These are phyloP conservation scores for Alethe diademata DNA, from an alignment of 2,113 vertebrate genomes.

Conservation along the genomic window DNA sequence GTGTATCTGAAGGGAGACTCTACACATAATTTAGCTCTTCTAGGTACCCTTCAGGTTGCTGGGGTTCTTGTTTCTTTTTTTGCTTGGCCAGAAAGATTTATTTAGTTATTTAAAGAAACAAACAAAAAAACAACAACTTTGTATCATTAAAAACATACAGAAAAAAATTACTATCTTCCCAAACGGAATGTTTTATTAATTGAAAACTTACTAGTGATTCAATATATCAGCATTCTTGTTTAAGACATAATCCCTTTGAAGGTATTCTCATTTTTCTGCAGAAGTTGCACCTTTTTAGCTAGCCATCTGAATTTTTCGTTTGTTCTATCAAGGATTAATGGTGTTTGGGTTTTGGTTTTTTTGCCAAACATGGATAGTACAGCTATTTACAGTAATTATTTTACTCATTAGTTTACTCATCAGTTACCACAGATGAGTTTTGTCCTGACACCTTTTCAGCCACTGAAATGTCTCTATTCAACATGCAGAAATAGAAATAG, in stretches of 20 bases:
- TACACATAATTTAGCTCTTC: neutral
- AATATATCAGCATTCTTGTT: neutral
- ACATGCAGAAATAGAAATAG: slow-evolving; percentile 53
- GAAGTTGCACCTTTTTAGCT: neutral
- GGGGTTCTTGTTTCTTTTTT: neutral
- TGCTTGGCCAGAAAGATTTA: neutral
- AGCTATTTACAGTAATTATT: neutral
- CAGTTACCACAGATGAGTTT: neutral
- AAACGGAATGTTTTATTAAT: neutral
- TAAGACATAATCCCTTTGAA: neutral
- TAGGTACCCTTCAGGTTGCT: neutral
- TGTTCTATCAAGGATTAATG: neutral
- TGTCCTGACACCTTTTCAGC: neutral
- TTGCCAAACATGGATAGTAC: neutral
- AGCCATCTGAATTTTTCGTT: neutral
- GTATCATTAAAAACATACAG: neutral
- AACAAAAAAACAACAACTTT: neutral
- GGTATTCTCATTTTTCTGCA: neutral
- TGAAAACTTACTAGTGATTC: neutral
- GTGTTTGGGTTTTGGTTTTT: neutral
- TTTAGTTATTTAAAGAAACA: neutral
- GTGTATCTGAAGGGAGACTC: neutral
- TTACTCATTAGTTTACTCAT: neutral
- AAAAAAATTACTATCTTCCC: neutral
- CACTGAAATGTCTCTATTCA: neutral